Evolutionary conservation across 2,113 vertebrate genomes (phyloP), one percentile per base, ranked within the genome.

Genomic region (Scophthalmus maximus): DNA sequence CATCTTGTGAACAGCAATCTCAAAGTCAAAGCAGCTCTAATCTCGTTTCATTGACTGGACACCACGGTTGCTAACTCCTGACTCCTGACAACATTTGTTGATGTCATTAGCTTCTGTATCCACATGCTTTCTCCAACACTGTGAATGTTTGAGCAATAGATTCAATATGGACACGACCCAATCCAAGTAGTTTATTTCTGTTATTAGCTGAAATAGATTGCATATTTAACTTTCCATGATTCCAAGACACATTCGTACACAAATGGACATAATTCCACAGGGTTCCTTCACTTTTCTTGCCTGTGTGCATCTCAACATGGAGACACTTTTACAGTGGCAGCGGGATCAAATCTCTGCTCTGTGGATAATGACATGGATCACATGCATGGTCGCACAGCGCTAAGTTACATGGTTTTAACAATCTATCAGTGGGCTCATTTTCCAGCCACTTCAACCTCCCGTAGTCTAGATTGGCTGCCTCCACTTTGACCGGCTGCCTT

Each of bases 351-450:
- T 82, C 80, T 85, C 79, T 30, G 67, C 83, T 83, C 65, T 8
- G 58, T 73, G 51, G 82, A 87, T 88, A 91, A 89, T 84, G 84
- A 87, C 78, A 84, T 59, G 78, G 73, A 84, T 89, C 82, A 82
- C 87, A 88, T 85, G 84, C 86, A 73, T 78, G 84, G 82, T 73
- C 80, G 79, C 77, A 38, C 81, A 89, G 59, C 66, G 3, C 59
- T 78, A 84, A 82, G 64, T 85, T 85, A 83, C 79, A 80, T 52
- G 76, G 73, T 71, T 85, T 76, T 89, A 82, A 88, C 84, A 60
- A 80, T 83, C 86, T 73, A 78, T 85, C 82, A 83, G 34, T 59
- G 0, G 36, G 49, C 73, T 84, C 77, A 60, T 88, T 86, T 86
- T 78, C 60, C 71, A 85, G 56, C 75, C 71, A 81, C 79, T 83